Percentiles rank a stretch among this genome's conserved stretches.
These are phyloP conservation scores for Lepus americanus DNA, from an alignment of 2,113 vertebrate species.

Conservation along the genomic window DNA sequence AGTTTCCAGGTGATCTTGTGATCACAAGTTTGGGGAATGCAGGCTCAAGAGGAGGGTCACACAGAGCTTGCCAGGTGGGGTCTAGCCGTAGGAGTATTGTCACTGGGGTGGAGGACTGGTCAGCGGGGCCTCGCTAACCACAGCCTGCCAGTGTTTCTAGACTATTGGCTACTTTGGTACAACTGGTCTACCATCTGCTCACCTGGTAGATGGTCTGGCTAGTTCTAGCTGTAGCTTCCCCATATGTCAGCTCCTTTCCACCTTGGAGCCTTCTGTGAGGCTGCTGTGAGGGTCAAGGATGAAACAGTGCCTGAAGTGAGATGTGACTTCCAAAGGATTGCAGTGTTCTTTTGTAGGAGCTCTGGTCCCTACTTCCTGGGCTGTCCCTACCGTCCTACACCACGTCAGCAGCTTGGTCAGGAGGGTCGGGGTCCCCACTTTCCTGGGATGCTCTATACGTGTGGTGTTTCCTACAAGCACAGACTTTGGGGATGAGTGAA, in stretches of 20 bases:
- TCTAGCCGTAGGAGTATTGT: neutral
- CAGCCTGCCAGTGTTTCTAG: fast-evolving
- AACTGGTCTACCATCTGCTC: neutral
- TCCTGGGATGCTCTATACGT: neutral
- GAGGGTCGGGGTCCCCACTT: neutral
- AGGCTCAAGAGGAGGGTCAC: neutral
- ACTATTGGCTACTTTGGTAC: neutral
- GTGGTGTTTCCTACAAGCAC: neutral
- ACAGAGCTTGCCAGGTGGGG: neutral
- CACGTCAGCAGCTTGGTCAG: fast-evolving
- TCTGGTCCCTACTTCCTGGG: neutral
- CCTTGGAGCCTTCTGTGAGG: neutral
- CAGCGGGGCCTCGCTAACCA: too few relatives aligned
- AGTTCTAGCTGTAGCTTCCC: neutral
- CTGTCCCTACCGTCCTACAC: fast-evolving
- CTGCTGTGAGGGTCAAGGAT: neutral
- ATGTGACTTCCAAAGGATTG: neutral
- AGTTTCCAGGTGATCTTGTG: neutral
- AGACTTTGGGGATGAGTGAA: neutral
- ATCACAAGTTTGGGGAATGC: neutral
- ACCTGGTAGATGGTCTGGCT: neutral
- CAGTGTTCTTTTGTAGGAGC: neutral
- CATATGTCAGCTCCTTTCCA: neutral
- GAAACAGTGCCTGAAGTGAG: neutral
- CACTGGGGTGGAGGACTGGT: neutral